phyloP scores from a whole-genome alignment of 2,113 vertebrate species.

The Thomomys bottae region DNA sequence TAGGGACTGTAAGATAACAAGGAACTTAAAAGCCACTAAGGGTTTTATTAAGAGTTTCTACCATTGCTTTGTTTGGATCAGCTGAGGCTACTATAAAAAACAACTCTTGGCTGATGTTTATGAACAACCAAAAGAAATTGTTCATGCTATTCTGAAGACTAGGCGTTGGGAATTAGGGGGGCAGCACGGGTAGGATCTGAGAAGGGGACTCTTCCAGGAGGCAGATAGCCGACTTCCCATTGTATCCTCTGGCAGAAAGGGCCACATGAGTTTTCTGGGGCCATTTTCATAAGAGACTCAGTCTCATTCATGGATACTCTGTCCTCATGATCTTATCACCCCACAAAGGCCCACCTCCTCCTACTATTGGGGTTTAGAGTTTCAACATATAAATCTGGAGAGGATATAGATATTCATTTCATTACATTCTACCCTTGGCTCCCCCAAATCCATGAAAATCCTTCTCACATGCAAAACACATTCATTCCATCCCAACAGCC shows the following conservation, averaged over 20 bases:
- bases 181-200: background rate
- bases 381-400: background rate
- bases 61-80: background rate
- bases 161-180: background rate
- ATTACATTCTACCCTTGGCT: background rate
- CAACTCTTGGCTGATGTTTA: background rate
- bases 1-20: fast-evolving
- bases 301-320: background rate
- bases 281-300: background rate
- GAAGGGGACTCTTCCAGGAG: background rate
- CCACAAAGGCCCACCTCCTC: no score
- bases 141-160: background rate
- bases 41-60: background rate
- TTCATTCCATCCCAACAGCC: background rate
- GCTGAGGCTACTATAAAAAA: background rate
- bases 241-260: background rate
- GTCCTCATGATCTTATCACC: background rate
- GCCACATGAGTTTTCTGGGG: background rate
- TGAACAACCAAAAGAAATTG: background rate
- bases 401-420: background rate
- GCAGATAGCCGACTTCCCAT: background rate
- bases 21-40: background rate
- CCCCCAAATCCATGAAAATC: background rate
- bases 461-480: background rate
- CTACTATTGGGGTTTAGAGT: no score